A percentile compares a stretch with the other conserved stretches of the same genome.
These are phyloP conservation scores for Taxidea taxus DNA, from an alignment of 2,113 vertebrate species.

Conservation along the genomic window DNA sequence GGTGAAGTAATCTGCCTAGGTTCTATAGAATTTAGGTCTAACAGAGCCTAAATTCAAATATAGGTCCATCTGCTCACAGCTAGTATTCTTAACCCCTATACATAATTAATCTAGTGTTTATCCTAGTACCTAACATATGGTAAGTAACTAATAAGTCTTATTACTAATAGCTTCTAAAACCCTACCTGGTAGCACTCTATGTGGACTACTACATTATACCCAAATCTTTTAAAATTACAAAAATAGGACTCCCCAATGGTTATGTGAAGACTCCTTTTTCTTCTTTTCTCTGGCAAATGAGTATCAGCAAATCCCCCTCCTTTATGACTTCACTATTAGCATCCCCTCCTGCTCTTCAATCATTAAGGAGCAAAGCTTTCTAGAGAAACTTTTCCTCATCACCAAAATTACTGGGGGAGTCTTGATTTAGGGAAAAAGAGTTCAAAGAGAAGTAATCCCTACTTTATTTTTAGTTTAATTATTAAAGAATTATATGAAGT, in stretches of 20 bases:
- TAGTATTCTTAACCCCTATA: not conserved
- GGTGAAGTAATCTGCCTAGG: not conserved
- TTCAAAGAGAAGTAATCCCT: not conserved
- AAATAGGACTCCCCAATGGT: not conserved
- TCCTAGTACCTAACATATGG: not conserved
- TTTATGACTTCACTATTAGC: not conserved
- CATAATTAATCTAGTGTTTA: not conserved
- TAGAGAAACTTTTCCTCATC: not conserved
- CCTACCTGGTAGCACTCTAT: not conserved
- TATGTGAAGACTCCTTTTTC: not conserved
- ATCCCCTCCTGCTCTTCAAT: not conserved
- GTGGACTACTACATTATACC: not conserved
- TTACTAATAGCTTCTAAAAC: not conserved
- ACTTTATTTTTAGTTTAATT: conserved; percentile 35
- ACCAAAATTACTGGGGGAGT: not conserved
- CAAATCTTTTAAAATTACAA: not conserved
- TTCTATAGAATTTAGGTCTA: not conserved
- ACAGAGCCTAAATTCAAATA: not conserved
- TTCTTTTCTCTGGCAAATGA: not conserved
- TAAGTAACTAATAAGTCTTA: not conserved
- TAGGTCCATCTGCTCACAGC: not conserved
- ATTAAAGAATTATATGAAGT: not conserved
- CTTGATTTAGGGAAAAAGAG: not conserved
- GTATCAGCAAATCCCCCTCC: not conserved
- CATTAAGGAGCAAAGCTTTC: not conserved